Evolutionary conservation across 2,113 vertebrate genomes (phyloP).

Genomic region (Lathamus discolor): DNA sequence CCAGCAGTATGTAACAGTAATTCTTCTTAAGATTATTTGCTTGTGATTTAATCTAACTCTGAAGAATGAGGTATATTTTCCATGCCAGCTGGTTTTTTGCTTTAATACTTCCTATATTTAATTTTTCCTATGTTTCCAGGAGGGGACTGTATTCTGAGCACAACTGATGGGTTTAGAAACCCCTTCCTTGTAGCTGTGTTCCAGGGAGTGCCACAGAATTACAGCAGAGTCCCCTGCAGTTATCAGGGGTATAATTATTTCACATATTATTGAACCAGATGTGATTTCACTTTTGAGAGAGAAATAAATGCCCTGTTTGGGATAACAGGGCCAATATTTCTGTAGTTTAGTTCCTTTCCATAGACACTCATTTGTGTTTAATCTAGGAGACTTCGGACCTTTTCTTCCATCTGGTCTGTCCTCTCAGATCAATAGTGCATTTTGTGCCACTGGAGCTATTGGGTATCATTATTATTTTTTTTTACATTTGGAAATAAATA

Average conservation of each 20-base stretch:
- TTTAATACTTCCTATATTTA: not conserved
- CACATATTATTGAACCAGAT: not conserved
- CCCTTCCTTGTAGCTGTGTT: not conserved
- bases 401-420: conserved; percentile 9
- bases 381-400: not conserved
- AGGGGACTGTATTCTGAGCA: not conserved
- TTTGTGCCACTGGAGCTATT: not conserved
- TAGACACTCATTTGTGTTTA: not conserved
- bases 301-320: not conserved
- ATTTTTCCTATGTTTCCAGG: not conserved
- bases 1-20: not conserved
- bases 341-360: not conserved
- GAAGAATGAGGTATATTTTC: not conserved
- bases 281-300: not conserved
- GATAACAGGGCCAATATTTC: not conserved
- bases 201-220: not conserved
- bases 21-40: conserved; percentile 6
- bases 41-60: not conserved
- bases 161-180: not conserved
- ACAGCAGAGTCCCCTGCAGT: not conserved
- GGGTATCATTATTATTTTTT: not conserved
- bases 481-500: conserved; percentile 21
- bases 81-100: not conserved
- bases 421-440: not conserved
- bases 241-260: not conserved